Evolutionary conservation across 1,140 invertebrate species (phyloP), one percentile per base, ranked within the genome.

Genomic region (Hydropsyche tenuis): DNA sequence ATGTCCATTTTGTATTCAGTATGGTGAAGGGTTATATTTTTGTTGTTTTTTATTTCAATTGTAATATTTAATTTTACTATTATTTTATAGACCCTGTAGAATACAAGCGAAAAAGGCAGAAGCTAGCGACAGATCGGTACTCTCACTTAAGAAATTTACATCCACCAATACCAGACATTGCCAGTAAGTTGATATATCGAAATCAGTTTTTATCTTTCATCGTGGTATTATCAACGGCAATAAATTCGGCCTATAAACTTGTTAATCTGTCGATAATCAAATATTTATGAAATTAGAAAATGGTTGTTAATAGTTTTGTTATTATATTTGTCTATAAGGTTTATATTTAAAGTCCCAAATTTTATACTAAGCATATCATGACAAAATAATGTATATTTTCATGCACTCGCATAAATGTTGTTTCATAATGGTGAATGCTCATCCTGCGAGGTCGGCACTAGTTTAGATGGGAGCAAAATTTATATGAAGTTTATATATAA

Each of bases 91-190:
- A 86, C 81, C 83, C 82, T 79, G 82, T 79, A 78, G 81, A 81
- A 76, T 83, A 87, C 81, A 87, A 85, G 82, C 82, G 87, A 81
- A 89, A 88, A 81, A 84, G 86, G 82, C 85, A 88, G 84, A 89
- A 87, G 82, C 85, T 81, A 85, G 86, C 79, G 86, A 84, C 79
- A 82, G 73, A 85, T 82, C 69, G 68, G 81, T 74, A 81, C 86
- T 84, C 79, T 87, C 78, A 37, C 9, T 82, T 87, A 81, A 84
- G 82, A 74, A 82, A 85, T 77, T 82, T 88, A 78, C 81, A 82
- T 76, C 79, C 82, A 65, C 79, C 82, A 75, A 79, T 81, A 74
- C 85, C 85, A 80, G 85, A 85, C 74, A 81, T 82, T 80, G 84
- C 85, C 83, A 84, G 88, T 89, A 87, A 89, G 88, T 89, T 85